Evolutionary conservation across 1,140 invertebrate genomes (phyloP), one percentile per base, ranked within the genome.

Genomic region (Anastrepha obliqua): DNA sequence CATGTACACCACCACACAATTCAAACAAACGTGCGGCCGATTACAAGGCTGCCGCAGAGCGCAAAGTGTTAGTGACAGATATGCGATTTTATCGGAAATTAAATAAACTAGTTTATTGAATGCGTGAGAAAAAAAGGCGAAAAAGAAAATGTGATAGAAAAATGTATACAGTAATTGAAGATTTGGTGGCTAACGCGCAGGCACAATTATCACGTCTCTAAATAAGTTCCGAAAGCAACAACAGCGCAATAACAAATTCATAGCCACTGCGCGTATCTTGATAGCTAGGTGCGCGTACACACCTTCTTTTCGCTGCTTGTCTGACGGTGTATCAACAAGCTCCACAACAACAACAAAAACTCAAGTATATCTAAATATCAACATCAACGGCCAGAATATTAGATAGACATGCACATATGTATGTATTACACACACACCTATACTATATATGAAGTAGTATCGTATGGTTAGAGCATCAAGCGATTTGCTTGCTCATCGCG

Each of bases 31-130:
- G 65, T 55, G 6, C 11, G 29, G 29, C 29, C 29, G 29, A 29
- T 55, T 55, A 3, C 65, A 42, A 70, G n/a, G 29, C 64, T 65
- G 59, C 11, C 59, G n/a, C n/a, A 17, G n/a, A 62, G n/a, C 6
- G 62, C n/a, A 2, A 15, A 64, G 20, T 67, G 39, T 67, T 67
- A 13, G 39, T 29, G 29, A 67, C 11, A 67, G 64, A 67, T 74
- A 74, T 44, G 39, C 42, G 67, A 74, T 74, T 47, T 74, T 44
- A 74, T 74, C 67, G 13, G 67, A 74, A 74, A 47, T 74, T 44
- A 74, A 74, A 74, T 74, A 74, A 74, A 74, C 67, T 44, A 15
- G 13, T 74, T 74, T 74, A 74, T 74, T 74, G 67, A 74, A 44
- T 74, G 42, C 39, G 65, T 42, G 42, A 29, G 13, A 74, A 44